These are phyloP conservation scores for Gallinago media DNA, from an alignment of 2,113 vertebrate genomes.

Conservation along the genomic window DNA sequence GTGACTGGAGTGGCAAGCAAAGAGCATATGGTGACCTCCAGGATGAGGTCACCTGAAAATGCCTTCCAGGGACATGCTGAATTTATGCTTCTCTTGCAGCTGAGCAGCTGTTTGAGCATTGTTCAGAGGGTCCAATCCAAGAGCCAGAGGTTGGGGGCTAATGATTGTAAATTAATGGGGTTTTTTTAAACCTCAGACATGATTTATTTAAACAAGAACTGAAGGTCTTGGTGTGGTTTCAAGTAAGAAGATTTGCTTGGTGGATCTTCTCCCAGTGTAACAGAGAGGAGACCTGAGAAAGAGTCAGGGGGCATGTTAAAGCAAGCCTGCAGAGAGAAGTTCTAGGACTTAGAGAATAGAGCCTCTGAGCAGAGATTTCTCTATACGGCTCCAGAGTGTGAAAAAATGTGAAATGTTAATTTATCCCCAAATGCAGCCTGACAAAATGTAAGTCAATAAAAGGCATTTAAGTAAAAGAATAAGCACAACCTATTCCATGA, in stretches of 20 bases:
- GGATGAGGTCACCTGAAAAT: not conserved
- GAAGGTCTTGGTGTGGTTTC: not conserved
- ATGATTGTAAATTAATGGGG: not conserved
- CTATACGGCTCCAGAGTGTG: rapidly evolving
- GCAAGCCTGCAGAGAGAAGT: not conserved
- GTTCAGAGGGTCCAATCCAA: not conserved
- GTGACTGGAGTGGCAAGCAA: not conserved
- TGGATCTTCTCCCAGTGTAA: not conserved
- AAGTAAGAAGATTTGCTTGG: not conserved
- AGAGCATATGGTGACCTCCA: not conserved
- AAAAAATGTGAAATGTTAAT: not conserved
- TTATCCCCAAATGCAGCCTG: not conserved
- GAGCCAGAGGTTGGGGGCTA: not conserved
- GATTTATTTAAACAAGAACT: not conserved
- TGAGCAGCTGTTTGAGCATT: not conserved
- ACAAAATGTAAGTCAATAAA: not conserved
- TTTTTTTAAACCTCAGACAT: not conserved
- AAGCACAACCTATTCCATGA: not conserved
- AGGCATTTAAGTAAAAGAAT: not conserved
- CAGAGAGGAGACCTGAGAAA: not conserved
- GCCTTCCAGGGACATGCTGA: not conserved
- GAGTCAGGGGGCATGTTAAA: not conserved
- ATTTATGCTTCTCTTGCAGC: not conserved
- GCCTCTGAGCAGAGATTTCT: not conserved
- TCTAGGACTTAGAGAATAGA: not conserved